A percentile compares a stretch with the other conserved stretches of the same genome.
Evolutionary conservation across 2,797 vertebrate genomes (phyloP).

Genomic region (Takifugu rubripes): DNA sequence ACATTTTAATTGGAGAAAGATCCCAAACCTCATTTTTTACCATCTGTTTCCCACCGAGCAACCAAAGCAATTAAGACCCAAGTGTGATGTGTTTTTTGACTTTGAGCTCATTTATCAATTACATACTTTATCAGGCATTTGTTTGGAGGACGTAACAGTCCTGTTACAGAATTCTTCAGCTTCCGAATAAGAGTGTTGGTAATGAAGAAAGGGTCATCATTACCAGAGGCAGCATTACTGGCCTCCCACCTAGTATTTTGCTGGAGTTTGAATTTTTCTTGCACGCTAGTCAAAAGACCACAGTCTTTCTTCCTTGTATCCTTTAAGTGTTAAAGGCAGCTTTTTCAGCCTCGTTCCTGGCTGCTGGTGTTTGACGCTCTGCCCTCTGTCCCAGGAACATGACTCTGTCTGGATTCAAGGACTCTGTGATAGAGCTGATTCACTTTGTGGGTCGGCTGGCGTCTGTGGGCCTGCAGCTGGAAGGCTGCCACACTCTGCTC

Average conservation of each 20-base stretch:
- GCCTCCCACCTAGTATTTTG: constrained; percentile 20
- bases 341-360: background rate
- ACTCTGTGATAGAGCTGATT: constrained; percentile 82
- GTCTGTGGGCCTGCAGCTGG: constrained; percentile 78
- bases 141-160: constrained; percentile 3
- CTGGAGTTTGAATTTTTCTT: background rate
- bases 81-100: background rate
- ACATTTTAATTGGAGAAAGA: background rate
- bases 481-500: constrained; percentile 79
- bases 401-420: constrained; percentile 80
- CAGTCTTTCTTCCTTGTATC: no score
- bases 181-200: constrained; percentile 16
- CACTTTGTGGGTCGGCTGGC: constrained; percentile 83
- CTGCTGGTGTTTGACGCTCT: constrained; percentile 7
- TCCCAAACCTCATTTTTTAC: background rate
- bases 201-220: background rate
- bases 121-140: constrained; percentile 20
- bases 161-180: constrained; percentile 13
- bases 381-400: constrained; percentile 75
- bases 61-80: background rate
- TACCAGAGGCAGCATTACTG: constrained; percentile 11
- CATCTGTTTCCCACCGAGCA: background rate
- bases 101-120: constrained; percentile 17
- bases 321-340: background rate
- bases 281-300: background rate